Conservation (phyloP, 2,113 vertebrate species). For the Ciconia boyciana region DNA sequence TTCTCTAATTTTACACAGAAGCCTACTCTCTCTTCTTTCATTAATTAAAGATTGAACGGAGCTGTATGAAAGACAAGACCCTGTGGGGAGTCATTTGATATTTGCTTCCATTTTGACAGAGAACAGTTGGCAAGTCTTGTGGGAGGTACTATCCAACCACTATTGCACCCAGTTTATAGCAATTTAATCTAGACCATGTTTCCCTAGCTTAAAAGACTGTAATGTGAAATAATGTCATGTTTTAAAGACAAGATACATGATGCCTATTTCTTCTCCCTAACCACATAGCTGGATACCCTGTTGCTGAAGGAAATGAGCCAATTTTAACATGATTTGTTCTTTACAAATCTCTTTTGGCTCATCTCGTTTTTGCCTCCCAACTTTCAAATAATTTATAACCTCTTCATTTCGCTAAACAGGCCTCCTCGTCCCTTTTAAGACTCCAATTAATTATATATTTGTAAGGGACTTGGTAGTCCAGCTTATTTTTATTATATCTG, state of each 20-base stretch:
- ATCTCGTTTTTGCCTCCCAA: neutral
- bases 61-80: neutral
- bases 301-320: neutral
- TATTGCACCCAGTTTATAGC: neutral
- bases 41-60: slow-evolving; percentile 18
- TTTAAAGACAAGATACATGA: slow-evolving; percentile 21
- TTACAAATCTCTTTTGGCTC: neutral
- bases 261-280: neutral
- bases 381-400: slow-evolving; percentile 17
- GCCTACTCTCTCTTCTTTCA: neutral
- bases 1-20: neutral
- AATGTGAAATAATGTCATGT: slow-evolving; percentile 24
- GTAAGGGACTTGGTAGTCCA: neutral
- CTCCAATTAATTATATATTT: slow-evolving; percentile 11
- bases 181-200: neutral
- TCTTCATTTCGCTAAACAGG: neutral
- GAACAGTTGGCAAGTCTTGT: neutral
- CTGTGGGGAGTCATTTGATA: neutral
- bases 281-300: neutral
- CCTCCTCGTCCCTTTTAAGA: neutral
- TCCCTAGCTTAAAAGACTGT: neutral
- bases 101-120: slow-evolving; percentile 25
- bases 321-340: slow-evolving; percentile 17
- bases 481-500: neutral
- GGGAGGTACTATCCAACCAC: neutral